Evolutionary conservation across 2,113 vertebrate genomes (phyloP), one percentile per base, ranked within the genome.

Genomic region (Takifugu bimaculatus): DNA sequence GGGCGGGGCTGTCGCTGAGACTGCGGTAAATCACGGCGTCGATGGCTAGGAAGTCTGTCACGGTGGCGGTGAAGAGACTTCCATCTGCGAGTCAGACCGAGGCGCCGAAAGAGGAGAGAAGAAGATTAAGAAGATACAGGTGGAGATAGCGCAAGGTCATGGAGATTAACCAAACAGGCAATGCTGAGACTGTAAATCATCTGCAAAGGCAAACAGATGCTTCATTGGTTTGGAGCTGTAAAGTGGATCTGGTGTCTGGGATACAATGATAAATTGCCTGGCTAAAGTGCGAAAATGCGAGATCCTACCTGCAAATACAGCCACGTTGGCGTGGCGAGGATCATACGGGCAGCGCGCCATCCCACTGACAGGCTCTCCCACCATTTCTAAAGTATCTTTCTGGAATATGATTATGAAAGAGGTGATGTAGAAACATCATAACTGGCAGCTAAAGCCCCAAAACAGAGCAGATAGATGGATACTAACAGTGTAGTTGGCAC

Each of bases 301-400:
- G 11, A 32, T 28, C 6, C 60, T 87, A 98, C 97, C 97, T 79
- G 97, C 93, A 82, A 98, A 98, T 63, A 99, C 90, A 50, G 96
- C 97, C 55, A 98, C 94, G 3, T 98, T 99, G 82, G 94, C 95
- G 0, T 99, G 96, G 67, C 94, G 94, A 56, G 96, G 95, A 79
- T 99, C 97, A 0, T 99, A 98, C 0, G 97, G 97, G 78, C 96
- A 99, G 0, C 95, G 92, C 1, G 97, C 97, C 96, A 98, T 99
- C 68, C 97, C 96, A 0, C 95, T 95, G 79, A 98, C 92, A 63
- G 92, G 90, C 86, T 97, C 95, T 49, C 94, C 94, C 0, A 94
- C 56, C 70, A 94, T 93, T 70, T 96, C 94, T 28, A 98, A 89
- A 0, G 91, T 93, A 90, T 98, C 94, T 88, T 90, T 93, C 97